These are phyloP conservation scores for Pogona vitticeps DNA, from an alignment of 2,113 vertebrate species.

Conservation along the genomic window DNA sequence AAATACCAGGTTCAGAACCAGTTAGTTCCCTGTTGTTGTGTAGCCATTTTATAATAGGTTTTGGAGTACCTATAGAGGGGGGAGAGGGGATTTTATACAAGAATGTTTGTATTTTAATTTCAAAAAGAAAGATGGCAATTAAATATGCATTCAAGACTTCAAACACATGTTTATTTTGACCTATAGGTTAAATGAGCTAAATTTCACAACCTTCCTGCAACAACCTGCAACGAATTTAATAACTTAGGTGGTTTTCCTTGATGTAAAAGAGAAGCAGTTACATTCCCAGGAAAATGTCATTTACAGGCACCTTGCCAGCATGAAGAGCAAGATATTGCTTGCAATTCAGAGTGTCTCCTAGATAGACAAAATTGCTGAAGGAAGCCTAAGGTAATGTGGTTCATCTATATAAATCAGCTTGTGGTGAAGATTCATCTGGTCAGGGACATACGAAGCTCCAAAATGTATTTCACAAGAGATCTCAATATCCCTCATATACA, in stretches of 20 bases:
- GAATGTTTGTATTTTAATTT: rapidly evolving
- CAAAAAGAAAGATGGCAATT: background rate
- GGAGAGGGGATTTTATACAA: background rate
- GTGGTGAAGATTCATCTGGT: background rate
- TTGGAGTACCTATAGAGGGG: conserved; percentile 83
- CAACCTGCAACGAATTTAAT: background rate
- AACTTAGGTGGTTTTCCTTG: background rate
- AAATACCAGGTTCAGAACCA: conserved; percentile 87
- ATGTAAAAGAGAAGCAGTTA: background rate
- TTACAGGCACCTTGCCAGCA: background rate
- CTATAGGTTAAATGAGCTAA: background rate
- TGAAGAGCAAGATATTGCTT: background rate
- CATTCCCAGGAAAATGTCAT: background rate
- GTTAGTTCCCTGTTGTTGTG: conserved; percentile 87
- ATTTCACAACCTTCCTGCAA: background rate
- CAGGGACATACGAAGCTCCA: no score
- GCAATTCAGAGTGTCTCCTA: background rate
- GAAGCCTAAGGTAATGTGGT: background rate
- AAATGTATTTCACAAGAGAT: no score
- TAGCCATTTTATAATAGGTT: conserved; percentile 91
- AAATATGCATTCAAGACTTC: background rate
- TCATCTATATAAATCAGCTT: background rate
- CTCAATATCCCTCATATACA: no score
- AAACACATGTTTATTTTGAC: background rate
- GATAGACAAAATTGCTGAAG: background rate